These are phyloP conservation scores for Mylabris sibirica DNA, from an alignment of 2,888 invertebrate species.

Conservation along the genomic window DNA sequence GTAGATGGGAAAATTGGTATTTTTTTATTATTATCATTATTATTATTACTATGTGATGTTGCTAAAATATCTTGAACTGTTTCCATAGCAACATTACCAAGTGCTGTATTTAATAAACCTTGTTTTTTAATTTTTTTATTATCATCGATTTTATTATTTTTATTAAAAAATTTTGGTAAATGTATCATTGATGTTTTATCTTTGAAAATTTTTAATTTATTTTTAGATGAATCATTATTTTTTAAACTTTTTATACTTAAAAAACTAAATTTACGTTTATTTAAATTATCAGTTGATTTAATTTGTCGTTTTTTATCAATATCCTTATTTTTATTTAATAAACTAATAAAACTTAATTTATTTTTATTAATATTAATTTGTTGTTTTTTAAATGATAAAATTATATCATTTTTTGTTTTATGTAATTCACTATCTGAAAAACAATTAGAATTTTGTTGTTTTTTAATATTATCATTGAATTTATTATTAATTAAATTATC, in stretches of 20 bases:
- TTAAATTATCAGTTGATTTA: constrained; percentile 26
- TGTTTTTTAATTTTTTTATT: constrained; percentile 32
- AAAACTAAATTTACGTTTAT: constrained; percentile 35
- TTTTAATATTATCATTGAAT: constrained; percentile 11
- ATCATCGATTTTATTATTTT: neutral
- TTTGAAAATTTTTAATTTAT: constrained; percentile 25
- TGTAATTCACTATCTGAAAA: constrained; percentile 47
- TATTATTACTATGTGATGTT: constrained; percentile 42
- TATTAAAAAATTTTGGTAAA: neutral
- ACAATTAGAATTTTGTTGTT: constrained; percentile 32
- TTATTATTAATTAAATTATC: constrained; percentile 8
- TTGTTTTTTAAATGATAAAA: constrained; percentile 22
- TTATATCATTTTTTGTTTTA: constrained; percentile 28
- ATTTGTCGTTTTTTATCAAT: constrained; percentile 15
- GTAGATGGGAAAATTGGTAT: constrained; percentile 25
- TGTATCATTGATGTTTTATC: constrained; percentile 19
- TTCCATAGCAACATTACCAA: constrained; percentile 67
- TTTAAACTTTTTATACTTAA: constrained; percentile 31
- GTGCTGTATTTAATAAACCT: constrained; percentile 64
- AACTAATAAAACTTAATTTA: constrained; percentile 41
- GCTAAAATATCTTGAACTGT: constrained; percentile 61
- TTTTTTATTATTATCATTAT: constrained; percentile 26
- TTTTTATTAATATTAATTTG: constrained; percentile 36
- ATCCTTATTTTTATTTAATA: constrained; percentile 22
- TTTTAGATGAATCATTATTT: constrained; percentile 26